phyloP scores from a whole-genome alignment of 1,140 invertebrate species.

The Leucophenga varia region DNA sequence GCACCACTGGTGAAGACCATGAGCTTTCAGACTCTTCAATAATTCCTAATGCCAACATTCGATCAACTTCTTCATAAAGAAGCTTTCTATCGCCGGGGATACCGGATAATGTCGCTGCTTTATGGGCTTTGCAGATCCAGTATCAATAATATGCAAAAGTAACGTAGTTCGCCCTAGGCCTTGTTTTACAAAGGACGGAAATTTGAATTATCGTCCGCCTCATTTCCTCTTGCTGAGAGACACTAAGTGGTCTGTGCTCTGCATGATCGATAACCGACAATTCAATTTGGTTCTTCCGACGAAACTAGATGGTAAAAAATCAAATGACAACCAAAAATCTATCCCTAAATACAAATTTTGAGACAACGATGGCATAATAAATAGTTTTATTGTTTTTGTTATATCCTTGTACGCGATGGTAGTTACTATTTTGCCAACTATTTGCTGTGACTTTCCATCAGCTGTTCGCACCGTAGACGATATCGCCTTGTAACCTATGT shows the following conservation, averaged over 20 bases:
- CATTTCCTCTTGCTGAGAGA: background rate
- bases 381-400: background rate
- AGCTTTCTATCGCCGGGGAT: constrained; percentile 20
- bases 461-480: background rate
- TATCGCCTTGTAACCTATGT: background rate
- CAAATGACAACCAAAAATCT: too few species aligned
- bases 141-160: too few species aligned
- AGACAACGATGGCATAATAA: background rate
- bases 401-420: background rate
- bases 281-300: background rate
- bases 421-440: background rate
- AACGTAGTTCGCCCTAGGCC: too few species aligned
- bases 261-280: background rate
- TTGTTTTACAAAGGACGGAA: too few species aligned
- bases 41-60: constrained; percentile 24
- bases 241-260: background rate
- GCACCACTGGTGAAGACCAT: background rate
- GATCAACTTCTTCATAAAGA: constrained; percentile 22
- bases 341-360: background rate
- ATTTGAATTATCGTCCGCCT: background rate
- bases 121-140: constrained; percentile 3
- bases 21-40: constrained; percentile 23
- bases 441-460: background rate
- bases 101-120: constrained; percentile 27
- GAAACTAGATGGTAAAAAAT: too few species aligned